Percentiles rank a stretch among this genome's conserved stretches.
Conservation (phyloP, 2,888 invertebrate genomes). For the Andricus curvator region DNA sequence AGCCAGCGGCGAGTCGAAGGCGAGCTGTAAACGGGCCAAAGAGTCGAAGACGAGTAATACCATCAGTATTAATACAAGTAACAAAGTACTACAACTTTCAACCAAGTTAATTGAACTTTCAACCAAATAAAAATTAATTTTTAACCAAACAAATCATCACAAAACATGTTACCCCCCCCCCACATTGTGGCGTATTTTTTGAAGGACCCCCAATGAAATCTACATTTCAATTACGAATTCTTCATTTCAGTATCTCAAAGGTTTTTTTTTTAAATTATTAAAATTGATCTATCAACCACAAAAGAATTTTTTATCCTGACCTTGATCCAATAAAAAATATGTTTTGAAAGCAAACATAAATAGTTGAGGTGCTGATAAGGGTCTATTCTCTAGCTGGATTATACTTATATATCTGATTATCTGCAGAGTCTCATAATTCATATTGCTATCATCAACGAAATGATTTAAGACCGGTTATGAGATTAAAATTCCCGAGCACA, state of each 20-base stretch:
- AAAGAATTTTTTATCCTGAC: neutral
- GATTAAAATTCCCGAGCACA: neutral
- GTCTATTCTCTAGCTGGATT: neutral
- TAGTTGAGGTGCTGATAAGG: neutral
- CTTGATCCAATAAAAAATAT: neutral
- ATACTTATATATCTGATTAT: neutral
- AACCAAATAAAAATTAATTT: no score
- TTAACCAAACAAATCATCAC: no score
- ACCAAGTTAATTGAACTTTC: no score
- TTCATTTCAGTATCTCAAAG: neutral
- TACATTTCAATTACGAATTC: neutral
- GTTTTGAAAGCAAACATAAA: neutral
- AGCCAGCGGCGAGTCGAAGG: no score
- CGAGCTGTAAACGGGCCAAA: no score
- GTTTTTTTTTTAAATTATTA: neutral
- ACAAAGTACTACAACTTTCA: no score
- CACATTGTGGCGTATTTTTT: no score
- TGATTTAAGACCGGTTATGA: neutral
- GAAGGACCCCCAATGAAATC: no score
- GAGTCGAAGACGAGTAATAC: no score
- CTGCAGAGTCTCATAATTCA: slow-evolving; percentile 1
- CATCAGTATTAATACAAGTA: no score
- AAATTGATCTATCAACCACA: neutral
- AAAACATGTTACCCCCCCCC: no score
- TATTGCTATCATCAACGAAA: neutral